These are phyloP conservation scores for Philonicus albiceps DNA, from an alignment of 2,888 invertebrate species.

Conservation along the genomic window DNA sequence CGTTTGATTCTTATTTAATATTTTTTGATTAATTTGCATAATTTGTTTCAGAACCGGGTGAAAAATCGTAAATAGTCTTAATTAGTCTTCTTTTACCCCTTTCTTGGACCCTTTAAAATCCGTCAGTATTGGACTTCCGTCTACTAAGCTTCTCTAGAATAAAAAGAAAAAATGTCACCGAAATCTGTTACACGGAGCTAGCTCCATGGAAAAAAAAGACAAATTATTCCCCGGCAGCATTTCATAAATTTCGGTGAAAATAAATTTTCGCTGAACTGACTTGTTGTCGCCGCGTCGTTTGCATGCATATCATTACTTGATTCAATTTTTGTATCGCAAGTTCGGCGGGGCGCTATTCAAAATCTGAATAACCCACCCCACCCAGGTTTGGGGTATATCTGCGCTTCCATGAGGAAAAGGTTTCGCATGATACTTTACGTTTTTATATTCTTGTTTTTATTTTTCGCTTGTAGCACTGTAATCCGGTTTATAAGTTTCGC, in stretches of 20 bases:
- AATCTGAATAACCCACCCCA: neutral
- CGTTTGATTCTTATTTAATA: conserved; percentile 16
- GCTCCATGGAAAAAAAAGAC: conserved; percentile 28
- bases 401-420: neutral
- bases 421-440: neutral
- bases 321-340: conserved; percentile 35
- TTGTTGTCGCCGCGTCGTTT: conserved; percentile 33
- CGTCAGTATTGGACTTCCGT: neutral
- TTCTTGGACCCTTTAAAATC: neutral
- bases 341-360: neutral
- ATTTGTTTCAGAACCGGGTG: conserved; percentile 27
- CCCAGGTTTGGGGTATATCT: neutral
- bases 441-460: neutral
- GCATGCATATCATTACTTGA: conserved; percentile 41
- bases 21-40: conserved; percentile 41
- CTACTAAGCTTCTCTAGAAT: neutral
- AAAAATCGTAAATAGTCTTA: conserved; percentile 35
- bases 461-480: conserved; percentile 8
- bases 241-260: conserved; percentile 36
- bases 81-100: conserved; percentile 35
- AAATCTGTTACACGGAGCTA: conserved; percentile 34
- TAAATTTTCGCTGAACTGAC: conserved; percentile 27
- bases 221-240: conserved; percentile 32
- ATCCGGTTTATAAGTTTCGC: conserved; percentile 37
- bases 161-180: conserved; percentile 23